Conservation (phyloP, 1,140 invertebrate genomes). For the Ctenoplectra terminalis region DNA sequence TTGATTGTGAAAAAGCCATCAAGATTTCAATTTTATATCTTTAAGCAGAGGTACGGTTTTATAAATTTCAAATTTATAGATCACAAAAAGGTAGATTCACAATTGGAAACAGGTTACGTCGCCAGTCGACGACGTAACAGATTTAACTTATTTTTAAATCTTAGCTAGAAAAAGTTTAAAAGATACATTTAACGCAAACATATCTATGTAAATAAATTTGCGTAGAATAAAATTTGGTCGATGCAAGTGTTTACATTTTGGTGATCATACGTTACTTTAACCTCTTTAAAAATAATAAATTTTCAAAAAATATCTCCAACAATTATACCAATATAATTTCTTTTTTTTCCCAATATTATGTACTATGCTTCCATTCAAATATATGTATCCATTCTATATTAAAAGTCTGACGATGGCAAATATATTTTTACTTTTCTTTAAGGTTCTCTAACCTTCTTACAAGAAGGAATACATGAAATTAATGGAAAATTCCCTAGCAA, state of each 20-base stretch:
- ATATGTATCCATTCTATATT: not conserved
- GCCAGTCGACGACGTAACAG: not conserved
- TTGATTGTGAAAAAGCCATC: conserved; percentile 89
- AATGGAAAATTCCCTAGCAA: conserved; percentile 4
- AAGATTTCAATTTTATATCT: conserved; percentile 70
- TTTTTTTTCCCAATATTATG: not conserved
- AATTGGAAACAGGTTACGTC: conserved; percentile 7
- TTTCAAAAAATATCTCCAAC: not conserved
- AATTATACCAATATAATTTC: not conserved
- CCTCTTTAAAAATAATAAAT: not conserved
- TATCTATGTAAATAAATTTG: not conserved
- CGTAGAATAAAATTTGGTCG: not conserved
- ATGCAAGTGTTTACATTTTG: conserved; percentile 1
- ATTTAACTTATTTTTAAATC: not conserved
- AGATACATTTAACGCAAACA: not conserved
- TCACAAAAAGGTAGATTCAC: not conserved
- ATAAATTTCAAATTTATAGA: not conserved
- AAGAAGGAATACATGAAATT: not conserved
- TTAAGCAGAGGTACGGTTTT: not conserved
- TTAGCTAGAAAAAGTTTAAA: not conserved
- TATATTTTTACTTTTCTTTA: not conserved
- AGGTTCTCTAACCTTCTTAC: not conserved
- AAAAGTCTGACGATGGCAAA: not conserved
- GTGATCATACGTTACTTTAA: conserved; percentile 21
- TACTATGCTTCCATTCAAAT: not conserved